Percentiles rank a stretch among this genome's conserved stretches.
Conservation (phyloP, 2,888 invertebrate species). For the Elegia similella region DNA sequence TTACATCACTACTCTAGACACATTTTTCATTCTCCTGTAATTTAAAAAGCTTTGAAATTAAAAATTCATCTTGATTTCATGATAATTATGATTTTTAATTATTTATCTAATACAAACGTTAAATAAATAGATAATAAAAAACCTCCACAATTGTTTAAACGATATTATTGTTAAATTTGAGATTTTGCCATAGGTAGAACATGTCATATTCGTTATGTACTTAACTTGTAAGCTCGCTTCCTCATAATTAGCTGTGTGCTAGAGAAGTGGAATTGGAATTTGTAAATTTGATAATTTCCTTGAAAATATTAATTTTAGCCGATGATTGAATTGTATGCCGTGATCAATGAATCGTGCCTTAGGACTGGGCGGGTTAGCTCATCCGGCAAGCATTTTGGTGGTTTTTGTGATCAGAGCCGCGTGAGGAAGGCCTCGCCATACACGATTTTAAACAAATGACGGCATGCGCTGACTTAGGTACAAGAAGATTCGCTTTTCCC, state of each 20-base stretch:
- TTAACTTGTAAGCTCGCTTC: neutral
- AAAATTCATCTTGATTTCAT: no score
- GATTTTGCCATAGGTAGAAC: no score
- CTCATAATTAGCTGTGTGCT: neutral
- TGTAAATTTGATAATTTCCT: constrained; percentile 54
- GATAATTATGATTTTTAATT: neutral
- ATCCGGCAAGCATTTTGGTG: constrained; percentile 75
- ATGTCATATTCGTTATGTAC: neutral
- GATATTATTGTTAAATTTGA: no score
- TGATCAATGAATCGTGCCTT: constrained; percentile 76
- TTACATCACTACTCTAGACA: no score
- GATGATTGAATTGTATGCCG: constrained; percentile 75
- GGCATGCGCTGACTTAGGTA: constrained; percentile 46
- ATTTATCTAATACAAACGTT: neutral
- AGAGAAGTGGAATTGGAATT: constrained; percentile 29
- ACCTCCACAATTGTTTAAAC: no score
- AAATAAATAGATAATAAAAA: neutral
- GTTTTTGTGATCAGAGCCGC: constrained; percentile 68
- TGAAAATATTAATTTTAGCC: constrained; percentile 65
- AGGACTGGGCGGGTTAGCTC: constrained; percentile 76
- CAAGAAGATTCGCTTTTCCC: constrained; percentile 34
- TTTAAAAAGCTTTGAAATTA: no score
- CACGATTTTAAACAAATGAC: constrained; percentile 74
- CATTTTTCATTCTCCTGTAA: no score
- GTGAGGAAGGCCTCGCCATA: constrained; percentile 69